A percentile compares a stretch with the other conserved stretches of the same genome.
These are phyloP conservation scores for Trachelus stipa DNA, from an alignment of 2,888 invertebrate genomes.

Conservation along the genomic window DNA sequence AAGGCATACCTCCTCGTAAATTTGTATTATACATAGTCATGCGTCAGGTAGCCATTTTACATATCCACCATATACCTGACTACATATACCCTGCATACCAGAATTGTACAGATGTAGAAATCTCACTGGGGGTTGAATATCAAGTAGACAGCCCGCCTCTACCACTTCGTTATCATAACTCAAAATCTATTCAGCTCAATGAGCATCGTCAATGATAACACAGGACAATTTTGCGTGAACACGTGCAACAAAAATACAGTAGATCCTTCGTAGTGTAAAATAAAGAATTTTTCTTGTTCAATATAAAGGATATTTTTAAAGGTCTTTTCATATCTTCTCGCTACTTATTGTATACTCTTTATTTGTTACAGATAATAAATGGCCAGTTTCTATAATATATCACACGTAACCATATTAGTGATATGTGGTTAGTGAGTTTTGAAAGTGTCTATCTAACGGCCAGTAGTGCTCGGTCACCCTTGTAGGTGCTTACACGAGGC, in stretches of 20 bases:
- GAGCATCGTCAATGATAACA: not conserved
- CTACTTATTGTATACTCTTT: not conserved
- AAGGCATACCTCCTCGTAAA: not conserved
- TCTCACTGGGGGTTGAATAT: not conserved
- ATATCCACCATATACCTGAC: not conserved
- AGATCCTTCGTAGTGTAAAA: not conserved
- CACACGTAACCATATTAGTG: not conserved
- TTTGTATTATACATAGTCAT: not conserved
- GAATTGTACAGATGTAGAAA: not conserved
- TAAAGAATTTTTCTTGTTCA: not conserved
- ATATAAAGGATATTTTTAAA: not conserved
- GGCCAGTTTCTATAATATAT: not conserved
- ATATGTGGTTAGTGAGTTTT: not conserved
- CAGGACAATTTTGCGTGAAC: not conserved
- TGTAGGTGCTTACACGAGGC: not conserved
- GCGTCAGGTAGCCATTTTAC: not conserved
- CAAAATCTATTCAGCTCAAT: not conserved
- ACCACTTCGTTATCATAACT: not conserved
- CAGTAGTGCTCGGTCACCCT: not conserved
- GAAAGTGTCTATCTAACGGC: not conserved
- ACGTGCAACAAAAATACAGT: not conserved
- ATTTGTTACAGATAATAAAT: not conserved
- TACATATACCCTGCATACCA: not conserved
- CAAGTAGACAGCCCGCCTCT: not conserved
- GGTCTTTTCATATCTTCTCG: not conserved